phyloP scores from a whole-genome alignment of 2,888 invertebrate species.

The Ennomos fuscantarius region DNA sequence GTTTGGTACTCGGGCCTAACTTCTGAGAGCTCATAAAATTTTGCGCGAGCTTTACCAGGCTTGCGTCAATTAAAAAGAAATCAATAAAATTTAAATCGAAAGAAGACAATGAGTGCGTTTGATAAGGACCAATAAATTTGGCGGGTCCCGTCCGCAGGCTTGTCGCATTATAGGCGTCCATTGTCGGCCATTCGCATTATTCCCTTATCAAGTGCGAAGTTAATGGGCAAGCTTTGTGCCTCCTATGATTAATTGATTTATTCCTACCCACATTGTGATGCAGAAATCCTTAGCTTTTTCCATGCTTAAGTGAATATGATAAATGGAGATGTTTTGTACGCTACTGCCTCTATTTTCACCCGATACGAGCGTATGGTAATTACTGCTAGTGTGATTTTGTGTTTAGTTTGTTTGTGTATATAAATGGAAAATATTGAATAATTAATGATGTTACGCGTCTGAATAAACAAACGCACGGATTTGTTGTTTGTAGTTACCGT shows the following conservation, averaged over 20 bases:
- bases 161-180: constrained; percentile 59
- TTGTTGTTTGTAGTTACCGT: constrained; percentile 21
- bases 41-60: too few species aligned
- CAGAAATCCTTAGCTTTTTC: constrained; percentile 80
- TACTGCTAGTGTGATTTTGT: constrained; percentile 52
- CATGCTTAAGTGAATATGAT: constrained; percentile 67
- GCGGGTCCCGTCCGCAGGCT: constrained; percentile 54
- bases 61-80: constrained; percentile 5
- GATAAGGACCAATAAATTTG: constrained; percentile 76
- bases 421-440: constrained; percentile 47
- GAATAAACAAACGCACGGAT: constrained; percentile 38
- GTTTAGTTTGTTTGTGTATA: constrained; percentile 43
- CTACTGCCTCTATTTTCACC: constrained; percentile 35
- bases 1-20: too few species aligned
- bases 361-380: constrained; percentile 56
- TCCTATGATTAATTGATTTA: constrained; percentile 82
- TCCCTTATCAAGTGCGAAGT: constrained; percentile 83
- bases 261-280: constrained; percentile 77
- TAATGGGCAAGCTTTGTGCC: constrained; percentile 82
- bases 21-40: too few species aligned
- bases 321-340: constrained; percentile 58
- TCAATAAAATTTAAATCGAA: constrained; percentile 47
- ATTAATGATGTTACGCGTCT: constrained; percentile 47
- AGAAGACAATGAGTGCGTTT: constrained; percentile 66
- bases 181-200: constrained; percentile 79